phyloP scores from a whole-genome alignment of 2,888 invertebrate species.

The Xylota sylvarum region DNA sequence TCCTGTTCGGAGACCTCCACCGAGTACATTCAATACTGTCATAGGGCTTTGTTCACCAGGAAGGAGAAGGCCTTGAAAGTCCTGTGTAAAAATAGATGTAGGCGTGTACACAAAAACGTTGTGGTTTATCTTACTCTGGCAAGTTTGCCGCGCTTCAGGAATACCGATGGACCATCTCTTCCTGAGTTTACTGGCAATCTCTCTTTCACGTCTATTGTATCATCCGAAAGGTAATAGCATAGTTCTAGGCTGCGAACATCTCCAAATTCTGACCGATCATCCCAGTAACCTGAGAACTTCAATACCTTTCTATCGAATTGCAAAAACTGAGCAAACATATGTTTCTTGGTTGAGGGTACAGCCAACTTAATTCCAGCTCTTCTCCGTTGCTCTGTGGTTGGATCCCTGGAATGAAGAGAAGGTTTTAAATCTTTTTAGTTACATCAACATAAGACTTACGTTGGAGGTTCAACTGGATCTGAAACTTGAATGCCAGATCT shows the following conservation, averaged over 20 bases:
- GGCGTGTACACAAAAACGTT: background rate
- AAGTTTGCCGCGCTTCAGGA: constrained; percentile 90
- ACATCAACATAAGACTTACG: constrained; percentile 81
- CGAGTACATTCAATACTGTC: constrained; percentile 88
- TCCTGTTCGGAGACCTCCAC: constrained; percentile 85
- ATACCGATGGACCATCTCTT: constrained; percentile 89
- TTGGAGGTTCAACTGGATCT: constrained; percentile 87
- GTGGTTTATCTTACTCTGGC: constrained; percentile 89
- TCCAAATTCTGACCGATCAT: constrained; percentile 92
- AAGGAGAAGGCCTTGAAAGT: constrained; percentile 80
- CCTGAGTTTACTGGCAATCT: constrained; percentile 89
- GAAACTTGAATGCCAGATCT: constrained; percentile 94
- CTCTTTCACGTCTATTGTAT: constrained; percentile 95
- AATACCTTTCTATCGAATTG: constrained; percentile 91
- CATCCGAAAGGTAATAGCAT: constrained; percentile 94
- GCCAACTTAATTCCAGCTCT: constrained; percentile 79
- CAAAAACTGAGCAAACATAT: constrained; percentile 92
- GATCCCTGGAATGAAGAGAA: constrained; percentile 82
- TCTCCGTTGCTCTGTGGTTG: constrained; percentile 85
- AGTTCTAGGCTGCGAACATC: constrained; percentile 91
- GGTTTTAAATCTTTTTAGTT: background rate
- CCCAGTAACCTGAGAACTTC: constrained; percentile 95
- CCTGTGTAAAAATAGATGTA: constrained; percentile 58
- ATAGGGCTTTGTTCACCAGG: constrained; percentile 86
- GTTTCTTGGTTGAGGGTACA: constrained; percentile 85